phyloP scores from a whole-genome alignment of 2,797 vertebrate species.

The Caiman crocodilus region DNA sequence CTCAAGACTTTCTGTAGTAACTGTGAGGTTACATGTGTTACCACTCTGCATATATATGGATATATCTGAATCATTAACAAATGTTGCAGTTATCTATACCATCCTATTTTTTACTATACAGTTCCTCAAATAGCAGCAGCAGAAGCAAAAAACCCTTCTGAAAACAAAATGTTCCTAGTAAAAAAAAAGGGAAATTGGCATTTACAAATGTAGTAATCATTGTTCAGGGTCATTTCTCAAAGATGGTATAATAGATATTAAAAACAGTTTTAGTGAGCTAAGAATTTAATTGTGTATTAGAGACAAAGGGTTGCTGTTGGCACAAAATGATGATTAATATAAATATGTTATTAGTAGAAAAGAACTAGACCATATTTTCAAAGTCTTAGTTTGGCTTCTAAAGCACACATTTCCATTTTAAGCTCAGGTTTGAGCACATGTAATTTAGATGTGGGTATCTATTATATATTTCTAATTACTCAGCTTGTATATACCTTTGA shows the following conservation, averaged over 20 bases:
- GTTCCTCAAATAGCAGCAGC: not conserved
- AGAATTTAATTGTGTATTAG: not conserved
- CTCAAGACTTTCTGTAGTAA: not conserved
- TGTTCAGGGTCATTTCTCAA: not conserved
- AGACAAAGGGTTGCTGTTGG: not conserved
- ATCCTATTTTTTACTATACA: not conserved
- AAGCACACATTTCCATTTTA: not conserved
- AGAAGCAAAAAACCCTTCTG: not conserved
- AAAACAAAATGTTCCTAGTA: not conserved
- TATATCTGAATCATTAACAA: not conserved
- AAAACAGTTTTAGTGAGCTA: not conserved
- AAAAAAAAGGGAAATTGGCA: not conserved
- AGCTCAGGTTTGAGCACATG: not conserved
- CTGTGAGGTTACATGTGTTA: not conserved
- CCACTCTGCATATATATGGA: not conserved
- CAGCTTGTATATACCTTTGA: not conserved
- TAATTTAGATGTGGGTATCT: not conserved
- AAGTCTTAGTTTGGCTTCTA: not conserved
- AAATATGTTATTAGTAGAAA: not conserved
- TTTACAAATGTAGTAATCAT: not conserved
- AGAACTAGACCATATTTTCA: not conserved
- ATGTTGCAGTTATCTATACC: not conserved
- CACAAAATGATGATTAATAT: not conserved
- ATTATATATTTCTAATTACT: not conserved
- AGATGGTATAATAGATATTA: not conserved